phyloP scores from a whole-genome alignment of 2,888 invertebrate genomes.

The Apamea epomidion region DNA sequence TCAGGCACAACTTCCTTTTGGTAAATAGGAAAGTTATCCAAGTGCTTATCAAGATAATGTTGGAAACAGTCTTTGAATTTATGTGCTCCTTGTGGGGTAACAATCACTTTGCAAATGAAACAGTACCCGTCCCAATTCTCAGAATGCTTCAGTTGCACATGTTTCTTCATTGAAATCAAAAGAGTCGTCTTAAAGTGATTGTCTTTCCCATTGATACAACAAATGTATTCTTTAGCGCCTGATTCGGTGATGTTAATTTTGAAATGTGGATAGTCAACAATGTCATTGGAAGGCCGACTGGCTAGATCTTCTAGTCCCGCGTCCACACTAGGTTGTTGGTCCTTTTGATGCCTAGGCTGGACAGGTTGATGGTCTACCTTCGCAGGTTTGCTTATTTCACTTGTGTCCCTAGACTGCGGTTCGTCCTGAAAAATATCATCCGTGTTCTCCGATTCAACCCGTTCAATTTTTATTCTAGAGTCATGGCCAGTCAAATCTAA shows the following conservation, averaged over 20 bases:
- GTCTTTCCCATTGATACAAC: slow-evolving; percentile 82
- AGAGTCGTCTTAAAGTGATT: slow-evolving; percentile 83
- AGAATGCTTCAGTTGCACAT: slow-evolving; percentile 82
- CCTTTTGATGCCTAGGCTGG: slow-evolving; percentile 9
- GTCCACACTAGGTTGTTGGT: neutral
- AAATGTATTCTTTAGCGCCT: slow-evolving; percentile 83
- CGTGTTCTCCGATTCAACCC: slow-evolving; percentile 49
- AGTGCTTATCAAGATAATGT: slow-evolving; percentile 85
- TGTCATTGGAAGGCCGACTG: slow-evolving; percentile 62
- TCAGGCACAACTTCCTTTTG: slow-evolving; percentile 67
- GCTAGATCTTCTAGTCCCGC: neutral
- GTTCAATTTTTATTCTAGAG: slow-evolving; percentile 59
- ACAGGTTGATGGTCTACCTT: slow-evolving; percentile 27
- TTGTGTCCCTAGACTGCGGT: slow-evolving; percentile 26
- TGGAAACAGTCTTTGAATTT: slow-evolving; percentile 82
- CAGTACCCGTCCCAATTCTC: slow-evolving; percentile 91
- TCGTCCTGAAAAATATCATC: slow-evolving; percentile 56
- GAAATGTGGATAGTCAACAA: slow-evolving; percentile 80
- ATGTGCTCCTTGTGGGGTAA: slow-evolving; percentile 81
- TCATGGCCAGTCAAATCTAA: slow-evolving; percentile 57
- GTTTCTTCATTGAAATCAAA: slow-evolving; percentile 86
- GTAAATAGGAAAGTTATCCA: slow-evolving; percentile 82
- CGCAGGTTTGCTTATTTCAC: slow-evolving; percentile 21
- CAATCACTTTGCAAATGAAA: slow-evolving; percentile 86
- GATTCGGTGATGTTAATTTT: slow-evolving; percentile 76